Conservation (phyloP, 2,797 vertebrate genomes). For the Falco novaeseelandiae region DNA sequence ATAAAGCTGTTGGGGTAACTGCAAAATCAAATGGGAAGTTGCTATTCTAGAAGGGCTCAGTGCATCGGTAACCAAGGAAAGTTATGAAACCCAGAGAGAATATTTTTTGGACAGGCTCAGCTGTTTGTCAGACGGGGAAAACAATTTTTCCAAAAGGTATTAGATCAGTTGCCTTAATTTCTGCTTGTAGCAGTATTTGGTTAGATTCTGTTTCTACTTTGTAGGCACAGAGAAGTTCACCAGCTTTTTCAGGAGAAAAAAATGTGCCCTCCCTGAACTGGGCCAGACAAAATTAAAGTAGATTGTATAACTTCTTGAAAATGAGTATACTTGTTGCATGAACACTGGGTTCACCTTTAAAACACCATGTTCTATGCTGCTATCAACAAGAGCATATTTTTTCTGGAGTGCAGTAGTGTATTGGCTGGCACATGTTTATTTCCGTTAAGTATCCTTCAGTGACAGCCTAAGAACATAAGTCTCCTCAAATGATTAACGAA, state of each 20-base stretch:
- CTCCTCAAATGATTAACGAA: neutral
- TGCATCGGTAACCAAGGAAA: neutral
- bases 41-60: neutral
- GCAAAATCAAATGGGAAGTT: neutral
- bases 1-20: too few species aligned
- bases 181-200: neutral
- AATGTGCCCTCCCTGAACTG: neutral
- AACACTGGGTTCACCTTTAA: neutral
- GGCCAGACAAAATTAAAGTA: neutral
- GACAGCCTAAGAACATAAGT: slow-evolving; percentile 39
- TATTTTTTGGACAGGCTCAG: neutral
- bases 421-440: neutral
- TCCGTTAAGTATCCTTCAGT: neutral
- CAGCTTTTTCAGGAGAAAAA: neutral
- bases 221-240: neutral
- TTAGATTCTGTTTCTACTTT: neutral
- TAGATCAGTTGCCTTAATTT: neutral
- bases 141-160: neutral
- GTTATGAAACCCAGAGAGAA: neutral
- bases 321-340: neutral
- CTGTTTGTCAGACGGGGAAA: neutral
- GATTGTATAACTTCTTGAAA: neutral
- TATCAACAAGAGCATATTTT: neutral
- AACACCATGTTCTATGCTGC: neutral
- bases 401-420: neutral